Base-by-base conservation (phyloP, 2,888 invertebrate genomes). In the Synergus itoensis region DNA sequence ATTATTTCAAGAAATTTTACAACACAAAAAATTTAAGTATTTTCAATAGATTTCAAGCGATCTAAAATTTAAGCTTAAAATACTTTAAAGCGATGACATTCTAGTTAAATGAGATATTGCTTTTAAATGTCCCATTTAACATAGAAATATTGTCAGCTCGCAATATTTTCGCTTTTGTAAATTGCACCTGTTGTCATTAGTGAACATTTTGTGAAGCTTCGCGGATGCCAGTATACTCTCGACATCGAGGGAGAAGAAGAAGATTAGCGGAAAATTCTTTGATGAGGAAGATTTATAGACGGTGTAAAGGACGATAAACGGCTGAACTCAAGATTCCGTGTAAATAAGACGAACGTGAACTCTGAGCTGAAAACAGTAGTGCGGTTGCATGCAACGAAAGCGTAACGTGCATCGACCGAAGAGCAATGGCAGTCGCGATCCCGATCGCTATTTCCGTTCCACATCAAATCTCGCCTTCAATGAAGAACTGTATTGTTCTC, bases 221-320 rank as follows among this genome's bases (percentile, higher is more conserved):
- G 28, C 28, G 62, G 12, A 62, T 62, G 62, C 21, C 60, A 62
- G 62, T 62, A 12, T 11, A 62, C 28, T 62, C 62, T 57, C 53
- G 18, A 57, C n/a, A 57, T 57, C 18, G 53, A 57, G 28, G 12
- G 64, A n/a, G 64, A 64, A 28, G 64, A 64, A 28, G 16, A 64
- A 64, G 40, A 64, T 64, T 40, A 64, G 64, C 11, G n/a, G 65
- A n/a, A 18, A 65, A 65, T 65, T 40, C 40, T 65, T 40, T 65
- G 41, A 41, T 64, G 40, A 40, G 11, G 41, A 12, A 65, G 65
- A 41, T 65, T 65, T 41, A 65, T 65, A n/a, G 65, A 11, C 41
- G n/a, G 65, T 41, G 40, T 41, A 41, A 78, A 83, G 75, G 65
- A 83, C 79, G 81, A 84, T 80, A 84, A 84, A 85, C 83, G 79